Base-by-base conservation (phyloP, 2,113 vertebrate species). In the Perccottus glenii region DNA sequence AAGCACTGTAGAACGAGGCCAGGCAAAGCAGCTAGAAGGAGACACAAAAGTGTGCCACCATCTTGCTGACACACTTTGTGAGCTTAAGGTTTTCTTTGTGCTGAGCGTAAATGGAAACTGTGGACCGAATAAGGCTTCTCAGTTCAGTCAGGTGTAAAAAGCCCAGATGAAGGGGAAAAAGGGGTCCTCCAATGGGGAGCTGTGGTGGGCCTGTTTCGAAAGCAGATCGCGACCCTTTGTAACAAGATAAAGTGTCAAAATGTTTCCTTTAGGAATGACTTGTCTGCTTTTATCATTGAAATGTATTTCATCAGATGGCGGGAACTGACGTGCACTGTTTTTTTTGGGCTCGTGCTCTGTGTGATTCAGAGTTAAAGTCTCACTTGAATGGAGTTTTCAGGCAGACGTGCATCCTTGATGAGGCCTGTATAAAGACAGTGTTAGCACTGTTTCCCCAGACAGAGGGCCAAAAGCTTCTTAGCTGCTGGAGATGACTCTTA, bases 331-430 rank as follows among this genome's bases (percentile, higher is more conserved):
- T 61, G 12, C 56, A 57, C 48, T 73, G 51, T 71, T 84, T 83
- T 77, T 64, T 67, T 56, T 43, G 40, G 44, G 47, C 32, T 66
- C 75, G 61, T 50, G 36, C 62, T 63, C 73, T 71, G 57, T 42
- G 50, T 76, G 69, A 81, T 53, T 80, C 66, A 62, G 19, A 52
- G 15, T 48, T 52, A 49, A 11, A 60, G 57, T 78, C 33, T 16
- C 4, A 11, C 58, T 65, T 67, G 67, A 71, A 66, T 52, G 33
- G 15, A 32, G 45, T 50, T 83, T 85, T 68, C 63, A 64, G 62
- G 45, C 83, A 85, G 68, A 64, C 63, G 60, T 62, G 66, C 58
- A 56, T 70, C 53, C 57, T 61, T n/a, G 57, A 73, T 69, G 69
- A 75, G 40, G 65, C 43, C 75, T 67, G 43, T 81, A 53, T 71